Evolutionary conservation across 2,888 invertebrate genomes (phyloP).

Genomic region (Syrista parreyssii): DNA sequence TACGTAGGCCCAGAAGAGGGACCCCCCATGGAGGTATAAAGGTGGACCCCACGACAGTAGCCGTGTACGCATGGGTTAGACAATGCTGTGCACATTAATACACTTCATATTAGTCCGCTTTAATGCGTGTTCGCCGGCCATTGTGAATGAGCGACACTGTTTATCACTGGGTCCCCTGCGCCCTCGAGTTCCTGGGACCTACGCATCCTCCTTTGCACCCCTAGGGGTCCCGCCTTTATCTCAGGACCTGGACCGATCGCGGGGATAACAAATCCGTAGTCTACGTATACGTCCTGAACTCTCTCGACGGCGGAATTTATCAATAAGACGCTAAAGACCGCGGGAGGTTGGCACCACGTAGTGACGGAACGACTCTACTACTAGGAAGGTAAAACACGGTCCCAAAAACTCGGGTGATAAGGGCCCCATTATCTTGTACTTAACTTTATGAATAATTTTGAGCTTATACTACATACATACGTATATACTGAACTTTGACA

Average conservation of each 20-base stretch:
- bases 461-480: not conserved
- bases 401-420: not conserved
- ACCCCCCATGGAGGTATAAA: conserved; percentile 62
- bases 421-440: not conserved
- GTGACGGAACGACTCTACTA: conserved; percentile 15
- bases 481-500: not conserved
- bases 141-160: conserved; percentile 67
- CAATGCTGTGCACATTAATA: conserved; percentile 66
- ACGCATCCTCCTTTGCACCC: conserved; percentile 36
- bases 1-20: conserved; percentile 45
- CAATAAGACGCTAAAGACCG: conserved; percentile 27
- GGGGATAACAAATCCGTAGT: conserved; percentile 56
- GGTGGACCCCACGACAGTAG: conserved; percentile 63
- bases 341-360: conserved; percentile 24
- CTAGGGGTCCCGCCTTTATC: conserved; percentile 57
- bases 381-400: not conserved
- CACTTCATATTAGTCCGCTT: conserved; percentile 66
- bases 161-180: conserved; percentile 57
- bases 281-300: conserved; percentile 18
- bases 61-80: conserved; percentile 63
- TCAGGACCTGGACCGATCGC: conserved; percentile 47
- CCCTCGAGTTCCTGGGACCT: conserved; percentile 43
- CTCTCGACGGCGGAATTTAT: conserved; percentile 42
- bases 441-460: not conserved
- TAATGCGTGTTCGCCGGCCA: conserved; percentile 65